Evolutionary conservation across 2,888 invertebrate species (phyloP).

Genomic region (Fabriciana adippe): DNA sequence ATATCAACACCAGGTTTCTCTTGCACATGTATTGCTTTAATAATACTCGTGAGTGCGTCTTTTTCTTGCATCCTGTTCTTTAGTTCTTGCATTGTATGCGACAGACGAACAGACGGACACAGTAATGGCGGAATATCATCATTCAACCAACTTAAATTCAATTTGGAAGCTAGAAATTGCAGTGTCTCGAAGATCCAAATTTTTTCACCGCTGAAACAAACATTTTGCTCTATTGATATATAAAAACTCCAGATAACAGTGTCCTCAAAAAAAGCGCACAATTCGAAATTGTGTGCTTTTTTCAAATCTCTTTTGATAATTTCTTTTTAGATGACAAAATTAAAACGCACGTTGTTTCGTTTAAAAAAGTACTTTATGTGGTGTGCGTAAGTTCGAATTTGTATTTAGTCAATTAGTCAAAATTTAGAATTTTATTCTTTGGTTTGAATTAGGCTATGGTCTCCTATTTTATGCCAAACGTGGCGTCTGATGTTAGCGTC

Average conservation of each 20-base stretch:
- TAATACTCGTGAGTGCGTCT: constrained; percentile 38
- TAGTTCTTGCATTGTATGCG: constrained; percentile 45
- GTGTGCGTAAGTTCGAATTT: no score
- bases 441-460: no score
- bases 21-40: constrained; percentile 40
- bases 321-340: no score
- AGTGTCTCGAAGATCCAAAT: constrained; percentile 67
- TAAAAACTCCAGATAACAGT: no score
- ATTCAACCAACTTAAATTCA: constrained; percentile 49
- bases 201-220: constrained; percentile 63
- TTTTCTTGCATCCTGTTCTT: constrained; percentile 37
- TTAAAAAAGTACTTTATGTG: no score
- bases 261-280: not conserved
- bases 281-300: not conserved
- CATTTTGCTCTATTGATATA: not conserved
- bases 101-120: constrained; percentile 52
- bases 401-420: no score
- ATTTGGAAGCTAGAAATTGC: constrained; percentile 44
- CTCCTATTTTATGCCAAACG: no score
- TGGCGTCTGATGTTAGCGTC: no score
- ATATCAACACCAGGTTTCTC: constrained; percentile 40
- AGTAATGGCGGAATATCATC: constrained; percentile 48
- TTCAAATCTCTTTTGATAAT: no score
- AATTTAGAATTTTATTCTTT: no score
- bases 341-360: no score